Conservation (phyloP, 2,888 invertebrate species). For the Drosophila nigricruria region DNA sequence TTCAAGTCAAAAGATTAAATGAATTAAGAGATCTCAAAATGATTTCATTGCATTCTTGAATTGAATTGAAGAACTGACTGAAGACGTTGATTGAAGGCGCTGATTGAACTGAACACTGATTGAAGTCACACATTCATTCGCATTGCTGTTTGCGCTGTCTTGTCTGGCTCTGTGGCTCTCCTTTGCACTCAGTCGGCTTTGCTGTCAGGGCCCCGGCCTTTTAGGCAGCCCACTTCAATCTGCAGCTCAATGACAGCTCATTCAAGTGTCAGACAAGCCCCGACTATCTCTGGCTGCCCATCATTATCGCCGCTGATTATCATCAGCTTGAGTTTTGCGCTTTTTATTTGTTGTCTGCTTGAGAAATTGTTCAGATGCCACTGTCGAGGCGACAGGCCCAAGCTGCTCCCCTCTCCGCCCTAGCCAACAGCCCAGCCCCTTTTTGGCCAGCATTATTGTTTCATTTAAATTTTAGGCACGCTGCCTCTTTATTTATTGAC, state of each 20-base stretch:
- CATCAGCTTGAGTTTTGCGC: slow-evolving; percentile 50
- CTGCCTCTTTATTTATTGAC: slow-evolving; percentile 74
- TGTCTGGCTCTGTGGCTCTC: not conserved
- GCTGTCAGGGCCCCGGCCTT: not conserved
- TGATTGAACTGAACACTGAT: slow-evolving; percentile 10
- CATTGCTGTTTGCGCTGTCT: not conserved
- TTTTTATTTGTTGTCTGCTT: slow-evolving; percentile 70
- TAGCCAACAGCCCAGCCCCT: slow-evolving; percentile 45
- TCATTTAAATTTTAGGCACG: slow-evolving; percentile 79
- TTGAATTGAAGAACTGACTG: not conserved
- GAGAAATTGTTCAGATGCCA: slow-evolving; percentile 75
- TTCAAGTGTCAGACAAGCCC: slow-evolving; percentile 59
- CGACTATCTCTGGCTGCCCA: slow-evolving; percentile 37
- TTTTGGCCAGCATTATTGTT: slow-evolving; percentile 58
- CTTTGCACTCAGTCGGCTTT: not conserved
- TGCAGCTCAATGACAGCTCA: slow-evolving; percentile 60
- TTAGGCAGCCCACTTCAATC: slow-evolving; percentile 33
- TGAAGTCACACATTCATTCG: not conserved
- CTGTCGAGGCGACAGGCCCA: slow-evolving; percentile 39
- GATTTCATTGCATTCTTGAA: slow-evolving; percentile 7
- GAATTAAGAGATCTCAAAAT: not conserved
- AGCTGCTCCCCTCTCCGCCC: not conserved
- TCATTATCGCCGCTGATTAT: slow-evolving; percentile 33
- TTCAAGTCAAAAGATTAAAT: not conserved
- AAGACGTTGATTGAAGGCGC: not conserved